Evolutionary conservation across 2,113 vertebrate species (phyloP).

Genomic region (Oncorhynchus tshawytscha): DNA sequence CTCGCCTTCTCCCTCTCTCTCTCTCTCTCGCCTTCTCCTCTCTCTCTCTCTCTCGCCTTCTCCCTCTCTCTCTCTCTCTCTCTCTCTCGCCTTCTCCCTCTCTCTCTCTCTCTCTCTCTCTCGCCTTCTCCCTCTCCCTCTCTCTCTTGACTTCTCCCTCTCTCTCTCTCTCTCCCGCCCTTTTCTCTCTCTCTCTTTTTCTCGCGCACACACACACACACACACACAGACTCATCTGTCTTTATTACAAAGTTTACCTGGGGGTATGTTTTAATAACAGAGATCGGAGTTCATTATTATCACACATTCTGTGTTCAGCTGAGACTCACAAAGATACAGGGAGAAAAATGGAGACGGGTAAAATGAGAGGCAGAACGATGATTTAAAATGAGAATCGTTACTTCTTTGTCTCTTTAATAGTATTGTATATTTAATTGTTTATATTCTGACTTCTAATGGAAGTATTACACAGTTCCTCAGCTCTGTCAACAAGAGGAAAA

Average conservation of each 20-base stretch:
- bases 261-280: constrained; percentile 69
- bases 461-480: constrained; percentile 41
- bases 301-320: constrained; percentile 60
- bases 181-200: constrained; percentile 33
- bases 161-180: constrained; percentile 14
- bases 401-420: no score
- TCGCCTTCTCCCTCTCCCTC: constrained; percentile 21
- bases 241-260: constrained; percentile 70
- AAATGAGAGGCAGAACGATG: not conserved
- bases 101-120: not conserved
- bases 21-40: not conserved
- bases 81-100: constrained; percentile 17
- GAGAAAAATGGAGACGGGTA: not conserved
- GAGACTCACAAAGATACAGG: constrained; percentile 40
- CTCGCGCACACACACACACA: not conserved
- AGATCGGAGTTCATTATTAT: constrained; percentile 70
- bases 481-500: no score
- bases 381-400: no score
- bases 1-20: no score
- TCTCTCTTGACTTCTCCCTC: no score
- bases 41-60: not conserved
- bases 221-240: constrained; percentile 58
- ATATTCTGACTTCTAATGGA: constrained; percentile 45
- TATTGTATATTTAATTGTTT: no score
- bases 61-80: not conserved